Conservation (phyloP, 2,888 invertebrate genomes). For the Rotaria magnacalcarata region DNA sequence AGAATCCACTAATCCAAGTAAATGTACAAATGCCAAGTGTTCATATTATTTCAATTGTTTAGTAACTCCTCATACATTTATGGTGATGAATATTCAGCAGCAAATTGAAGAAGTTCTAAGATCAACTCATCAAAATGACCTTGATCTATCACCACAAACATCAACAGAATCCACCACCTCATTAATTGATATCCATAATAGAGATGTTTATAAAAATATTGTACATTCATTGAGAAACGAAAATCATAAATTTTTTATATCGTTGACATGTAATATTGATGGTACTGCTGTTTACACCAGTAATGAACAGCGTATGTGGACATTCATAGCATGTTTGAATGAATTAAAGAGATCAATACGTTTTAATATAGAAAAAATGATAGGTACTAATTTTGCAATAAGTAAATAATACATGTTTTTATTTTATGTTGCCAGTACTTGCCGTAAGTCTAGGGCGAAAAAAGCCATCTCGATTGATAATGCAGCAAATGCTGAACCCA, state of each 20-base stretch:
- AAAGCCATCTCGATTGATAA: background rate
- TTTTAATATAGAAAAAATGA: background rate
- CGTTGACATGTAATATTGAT: constrained; percentile 13
- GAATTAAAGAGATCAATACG: constrained; percentile 2
- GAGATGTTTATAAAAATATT: background rate
- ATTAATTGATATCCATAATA: background rate
- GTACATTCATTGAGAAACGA: background rate
- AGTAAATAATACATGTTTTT: too few relatives aligned
- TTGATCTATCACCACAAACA: background rate
- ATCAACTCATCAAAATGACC: background rate
- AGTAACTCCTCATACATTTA: background rate
- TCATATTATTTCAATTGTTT: background rate
- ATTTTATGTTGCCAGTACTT: background rate
- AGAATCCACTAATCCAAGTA: background rate
- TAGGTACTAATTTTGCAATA: background rate
- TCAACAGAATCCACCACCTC: background rate
- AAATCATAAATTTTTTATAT: background rate
- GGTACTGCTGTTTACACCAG: background rate
- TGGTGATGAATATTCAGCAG: background rate
- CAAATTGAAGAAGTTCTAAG: constrained; percentile 17
- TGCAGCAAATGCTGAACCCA: background rate
- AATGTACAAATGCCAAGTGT: background rate
- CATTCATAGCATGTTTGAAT: constrained; percentile 20
- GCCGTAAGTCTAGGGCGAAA: background rate
- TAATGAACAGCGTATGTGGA: constrained; percentile 1